Conservation (phyloP, 2,888 invertebrate species). For the Drosophila quasianomalipes region DNA sequence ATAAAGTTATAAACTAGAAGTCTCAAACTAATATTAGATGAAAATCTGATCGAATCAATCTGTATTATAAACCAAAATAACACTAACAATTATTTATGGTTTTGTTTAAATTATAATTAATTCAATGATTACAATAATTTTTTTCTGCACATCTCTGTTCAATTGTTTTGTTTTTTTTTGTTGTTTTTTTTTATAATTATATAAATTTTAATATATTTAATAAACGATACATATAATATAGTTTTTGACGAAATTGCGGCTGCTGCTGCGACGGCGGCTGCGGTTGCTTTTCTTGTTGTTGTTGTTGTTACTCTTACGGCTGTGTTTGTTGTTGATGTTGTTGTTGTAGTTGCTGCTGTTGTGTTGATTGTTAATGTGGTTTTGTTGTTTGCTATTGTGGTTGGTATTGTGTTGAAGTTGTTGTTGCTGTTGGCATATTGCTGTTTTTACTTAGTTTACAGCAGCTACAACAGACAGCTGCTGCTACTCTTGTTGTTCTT, state of each 20-base stretch:
- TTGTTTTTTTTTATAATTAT: slow-evolving; percentile 82
- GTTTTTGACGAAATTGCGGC: slow-evolving; percentile 80
- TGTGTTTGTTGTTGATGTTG: slow-evolving; percentile 55
- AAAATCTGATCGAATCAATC: slow-evolving; percentile 10
- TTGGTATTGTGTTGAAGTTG: slow-evolving; percentile 52
- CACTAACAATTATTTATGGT: slow-evolving; percentile 35
- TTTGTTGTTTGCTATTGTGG: slow-evolving; percentile 40
- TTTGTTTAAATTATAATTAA: slow-evolving; percentile 82
- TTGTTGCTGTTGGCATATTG: slow-evolving; percentile 53
- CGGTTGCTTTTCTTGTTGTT: slow-evolving; percentile 46
- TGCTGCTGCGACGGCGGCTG: slow-evolving; percentile 61
- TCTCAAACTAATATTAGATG: slow-evolving; percentile 10
- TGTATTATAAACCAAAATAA: slow-evolving; percentile 26
- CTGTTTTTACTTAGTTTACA: slow-evolving; percentile 38
- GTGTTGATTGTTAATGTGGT: slow-evolving; percentile 51
- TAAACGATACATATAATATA: slow-evolving; percentile 84
- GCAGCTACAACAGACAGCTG: slow-evolving; percentile 53
- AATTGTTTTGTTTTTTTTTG: slow-evolving; percentile 54
- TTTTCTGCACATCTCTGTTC: slow-evolving; percentile 75
- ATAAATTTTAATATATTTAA: slow-evolving; percentile 86
- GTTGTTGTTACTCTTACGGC: slow-evolving; percentile 62
- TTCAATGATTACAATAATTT: slow-evolving; percentile 84
- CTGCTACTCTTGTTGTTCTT: slow-evolving; percentile 59
- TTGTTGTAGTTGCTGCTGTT: slow-evolving; percentile 44
- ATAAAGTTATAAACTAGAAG: slow-evolving; percentile 11